Evolutionary conservation across 2,797 vertebrate genomes (phyloP).

Genomic region (Pempheris klunzingeri): DNA sequence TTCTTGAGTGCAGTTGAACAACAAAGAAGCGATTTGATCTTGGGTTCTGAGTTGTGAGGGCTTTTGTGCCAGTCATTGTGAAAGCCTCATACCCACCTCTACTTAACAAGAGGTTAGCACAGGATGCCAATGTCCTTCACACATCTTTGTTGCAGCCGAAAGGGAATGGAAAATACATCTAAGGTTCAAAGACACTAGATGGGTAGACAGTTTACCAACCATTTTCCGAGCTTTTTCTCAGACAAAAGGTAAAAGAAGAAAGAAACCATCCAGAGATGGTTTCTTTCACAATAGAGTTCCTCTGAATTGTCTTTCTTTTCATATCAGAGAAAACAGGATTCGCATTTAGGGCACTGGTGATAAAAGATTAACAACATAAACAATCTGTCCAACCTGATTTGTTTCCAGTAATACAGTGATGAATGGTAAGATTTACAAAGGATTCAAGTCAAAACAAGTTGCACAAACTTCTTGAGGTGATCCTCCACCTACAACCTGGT

Average conservation of each 20-base stretch:
- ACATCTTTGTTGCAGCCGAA: conserved; percentile 41
- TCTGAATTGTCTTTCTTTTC: conserved; percentile 48
- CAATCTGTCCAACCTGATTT: conserved; percentile 55
- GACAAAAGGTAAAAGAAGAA: conserved; percentile 54
- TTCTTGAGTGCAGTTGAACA: neutral
- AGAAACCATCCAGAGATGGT: conserved; percentile 31
- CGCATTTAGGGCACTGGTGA: conserved; percentile 32
- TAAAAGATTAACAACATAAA: conserved; percentile 62
- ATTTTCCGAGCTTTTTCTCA: conserved; percentile 49
- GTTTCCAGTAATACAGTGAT: conserved; percentile 19
- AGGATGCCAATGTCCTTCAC: conserved; percentile 39
- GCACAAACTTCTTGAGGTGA: neutral
- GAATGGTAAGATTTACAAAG: conserved; percentile 17
- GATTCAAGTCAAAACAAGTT: neutral
- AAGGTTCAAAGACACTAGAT: conserved; percentile 62
- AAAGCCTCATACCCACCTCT: conserved; percentile 15
- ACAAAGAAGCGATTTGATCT: conserved; percentile 26
- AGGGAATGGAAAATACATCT: conserved; percentile 38
- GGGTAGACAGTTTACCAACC: conserved; percentile 48
- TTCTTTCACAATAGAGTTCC: conserved; percentile 23
- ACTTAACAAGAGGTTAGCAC: conserved; percentile 39
- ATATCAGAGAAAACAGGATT: conserved; percentile 54
- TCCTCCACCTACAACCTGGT: neutral
- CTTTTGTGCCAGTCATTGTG: conserved; percentile 15
- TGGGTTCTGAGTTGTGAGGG: neutral